Percentiles rank a stretch among this genome's conserved stretches.
These are phyloP conservation scores for Lota lota DNA, from an alignment of 2,113 vertebrate species.

Conservation along the genomic window DNA sequence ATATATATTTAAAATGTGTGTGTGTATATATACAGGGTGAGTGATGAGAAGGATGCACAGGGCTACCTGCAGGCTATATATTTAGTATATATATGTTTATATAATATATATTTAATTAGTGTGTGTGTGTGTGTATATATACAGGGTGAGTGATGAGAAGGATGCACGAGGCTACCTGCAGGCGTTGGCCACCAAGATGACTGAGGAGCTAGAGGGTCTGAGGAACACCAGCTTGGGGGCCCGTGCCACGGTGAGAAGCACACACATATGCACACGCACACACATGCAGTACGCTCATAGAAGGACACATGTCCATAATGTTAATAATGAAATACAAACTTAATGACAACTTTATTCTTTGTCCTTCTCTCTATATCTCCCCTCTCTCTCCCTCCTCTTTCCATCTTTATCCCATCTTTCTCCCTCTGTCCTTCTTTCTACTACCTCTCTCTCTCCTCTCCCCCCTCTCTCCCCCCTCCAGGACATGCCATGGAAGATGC, in stretches of 20 bases:
- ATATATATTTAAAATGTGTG: slow-evolving; percentile 3
- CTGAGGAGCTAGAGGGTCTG: slow-evolving; percentile 92
- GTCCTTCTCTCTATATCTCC: not conserved
- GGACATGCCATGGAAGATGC: slow-evolving; percentile 99
- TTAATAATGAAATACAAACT: not conserved
- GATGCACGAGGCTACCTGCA: slow-evolving; percentile 97
- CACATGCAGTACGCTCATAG: slow-evolving; percentile 3
- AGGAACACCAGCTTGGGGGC: slow-evolving; percentile 93
- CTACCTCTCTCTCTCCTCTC: not conserved
- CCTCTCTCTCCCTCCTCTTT: not conserved
- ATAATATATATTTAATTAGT: not conserved
- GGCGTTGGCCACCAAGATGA: slow-evolving; percentile 98
- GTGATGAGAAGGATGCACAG: too few species aligned
- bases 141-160: slow-evolving; percentile 98
- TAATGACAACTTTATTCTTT: not conserved
- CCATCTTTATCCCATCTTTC: not conserved
- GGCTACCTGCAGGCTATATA: slow-evolving; percentile 77
- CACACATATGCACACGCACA: not conserved
- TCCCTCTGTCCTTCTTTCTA: not conserved
- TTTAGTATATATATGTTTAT: too few species aligned
- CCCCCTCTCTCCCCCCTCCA: slow-evolving; percentile 37
- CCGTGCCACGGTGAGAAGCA: slow-evolving; percentile 83
- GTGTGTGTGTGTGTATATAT: slow-evolving; percentile 5
- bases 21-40: not conserved
- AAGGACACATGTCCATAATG: too few species aligned